Base-by-base conservation (phyloP, 2,113 vertebrate genomes). In the Falcunculus frontatus region DNA sequence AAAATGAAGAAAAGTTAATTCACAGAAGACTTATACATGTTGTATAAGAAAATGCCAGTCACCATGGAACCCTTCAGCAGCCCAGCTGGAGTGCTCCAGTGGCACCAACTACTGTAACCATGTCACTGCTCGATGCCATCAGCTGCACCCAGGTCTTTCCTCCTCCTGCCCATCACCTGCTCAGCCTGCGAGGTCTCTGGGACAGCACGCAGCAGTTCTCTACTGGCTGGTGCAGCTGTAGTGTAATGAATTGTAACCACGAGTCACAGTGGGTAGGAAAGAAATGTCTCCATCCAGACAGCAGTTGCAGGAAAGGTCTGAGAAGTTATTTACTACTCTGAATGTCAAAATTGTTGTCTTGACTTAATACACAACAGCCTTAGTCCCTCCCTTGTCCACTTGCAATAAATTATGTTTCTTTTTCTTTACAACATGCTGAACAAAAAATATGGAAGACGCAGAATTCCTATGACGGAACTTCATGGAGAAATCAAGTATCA, bases 51-150 rank as follows among this genome's bases (percentile, higher is more conserved):
- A 83, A 85, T 1, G 0, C 25, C n/a, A 41, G 33, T 25, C 1
- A 0, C 22, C 42, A 1, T 2, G 29, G 39, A 90, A 68, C 37
- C 30, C 35, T 59, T 30, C 16, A 59, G 52, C 50, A 82, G 46
- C 50, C 37, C 46, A 57, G 32, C 30, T 65, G 27, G 10, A 5
- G 1, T 20, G 27, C 7, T 89, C 26, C 33, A 44, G 39, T 16
- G n/a, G 64, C 64, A 89, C 17, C 2, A 3, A 4, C 65, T 41
- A 15, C 4, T 29, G 49, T 32, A 56, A 56, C 14, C 7, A 15
- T 0, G 0, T 30, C 4, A 0, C 50, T 42, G 35, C 33, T 78
- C 35, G 25, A 26, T 44, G 47, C 27, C 42, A 25, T 52, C 62
- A 65, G 49, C 35, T 69, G 75, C 57, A 76, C 17, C 14, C 53